Evolutionary conservation across 2,113 vertebrate genomes (phyloP), one percentile per base, ranked within the genome.

Genomic region (Alectura lathami): DNA sequence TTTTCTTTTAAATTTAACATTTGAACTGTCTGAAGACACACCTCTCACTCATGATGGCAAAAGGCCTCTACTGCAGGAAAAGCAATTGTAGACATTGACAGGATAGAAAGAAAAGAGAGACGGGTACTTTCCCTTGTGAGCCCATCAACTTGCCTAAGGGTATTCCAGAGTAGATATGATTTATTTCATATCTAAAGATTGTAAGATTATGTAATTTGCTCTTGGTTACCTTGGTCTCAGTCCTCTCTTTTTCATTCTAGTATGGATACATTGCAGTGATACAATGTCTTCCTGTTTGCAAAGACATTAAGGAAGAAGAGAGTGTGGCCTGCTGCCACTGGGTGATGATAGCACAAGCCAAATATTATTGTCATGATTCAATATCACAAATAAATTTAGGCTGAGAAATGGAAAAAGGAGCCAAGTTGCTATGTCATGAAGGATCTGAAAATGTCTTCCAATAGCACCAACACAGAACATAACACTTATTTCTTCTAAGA

Each of bases 221-320:
- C 6, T 47, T 34, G 22, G 14, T 21, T 47, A 23, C 32, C 13
- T 10, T n/a, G 7, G 18, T 34, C 32, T 24, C 53, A 73, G 9
- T 82, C 56, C 11, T 9, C 1, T 38, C n/a, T 53, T 2, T 72
- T 76, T 45, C 2, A 0, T 42, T 81, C 20, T 34, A 1, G 32
- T 56, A 0, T 4, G 42, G 16, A 5, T 60, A 7, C 0, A 7
- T n/a, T 0, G 1, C 11, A 26, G 59, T 15, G 32, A 30, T n/a
- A 13, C 10, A 1, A 10, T 48, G 6, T 38, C 27, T 59, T 26
- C 51, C 22, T 9, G 5, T 60, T 36, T 54, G 17, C 16, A 62
- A 66, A 62, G 9, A 12, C 1, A 3, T 7, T 1, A 6, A 8
- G 50, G 38, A 27, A 74, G 42, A 57, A 53, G 20, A n/a, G 42